These are phyloP conservation scores for Denticeps clupeoides DNA, from an alignment of 2,797 vertebrate species.

Conservation along the genomic window DNA sequence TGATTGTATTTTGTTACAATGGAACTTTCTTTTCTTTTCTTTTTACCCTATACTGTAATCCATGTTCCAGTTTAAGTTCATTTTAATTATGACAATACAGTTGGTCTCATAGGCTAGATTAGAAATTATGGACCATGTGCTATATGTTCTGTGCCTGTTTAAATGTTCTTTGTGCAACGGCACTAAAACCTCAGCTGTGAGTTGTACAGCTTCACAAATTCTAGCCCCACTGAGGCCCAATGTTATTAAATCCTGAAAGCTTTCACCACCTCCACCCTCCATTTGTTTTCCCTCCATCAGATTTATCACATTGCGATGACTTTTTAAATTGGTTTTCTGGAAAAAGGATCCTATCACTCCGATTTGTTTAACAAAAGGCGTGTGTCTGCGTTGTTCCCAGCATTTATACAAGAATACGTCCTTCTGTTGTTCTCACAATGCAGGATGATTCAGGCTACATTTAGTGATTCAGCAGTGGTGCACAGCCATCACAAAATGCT, in stretches of 20 bases:
- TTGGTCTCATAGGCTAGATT: too few relatives aligned
- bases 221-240: slow-evolving; percentile 9
- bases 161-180: too few relatives aligned
- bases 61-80: too few relatives aligned
- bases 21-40: too few relatives aligned
- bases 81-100: too few relatives aligned
- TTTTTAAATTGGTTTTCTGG: slow-evolving; percentile 31
- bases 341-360: slow-evolving; percentile 17
- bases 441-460: too few relatives aligned
- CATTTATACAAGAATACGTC: slow-evolving; percentile 14
- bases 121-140: too few relatives aligned
- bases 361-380: slow-evolving; percentile 25
- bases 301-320: slow-evolving; percentile 19
- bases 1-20: too few relatives aligned
- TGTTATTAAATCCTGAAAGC: slow-evolving; percentile 18
- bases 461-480: slow-evolving; percentile 8
- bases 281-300: slow-evolving; percentile 28
- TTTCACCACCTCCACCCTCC: slow-evolving; percentile 8
- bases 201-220: slow-evolving; percentile 9
- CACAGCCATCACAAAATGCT: too few relatives aligned
- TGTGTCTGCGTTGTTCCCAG: slow-evolving; percentile 14
- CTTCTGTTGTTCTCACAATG: slow-evolving; percentile 21
- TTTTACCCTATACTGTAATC: too few relatives aligned
- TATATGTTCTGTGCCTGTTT: too few relatives aligned
- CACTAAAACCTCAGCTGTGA: neutral